These are phyloP conservation scores for Mastomys coucha DNA, from an alignment of 2,113 vertebrate species.

Conservation along the genomic window DNA sequence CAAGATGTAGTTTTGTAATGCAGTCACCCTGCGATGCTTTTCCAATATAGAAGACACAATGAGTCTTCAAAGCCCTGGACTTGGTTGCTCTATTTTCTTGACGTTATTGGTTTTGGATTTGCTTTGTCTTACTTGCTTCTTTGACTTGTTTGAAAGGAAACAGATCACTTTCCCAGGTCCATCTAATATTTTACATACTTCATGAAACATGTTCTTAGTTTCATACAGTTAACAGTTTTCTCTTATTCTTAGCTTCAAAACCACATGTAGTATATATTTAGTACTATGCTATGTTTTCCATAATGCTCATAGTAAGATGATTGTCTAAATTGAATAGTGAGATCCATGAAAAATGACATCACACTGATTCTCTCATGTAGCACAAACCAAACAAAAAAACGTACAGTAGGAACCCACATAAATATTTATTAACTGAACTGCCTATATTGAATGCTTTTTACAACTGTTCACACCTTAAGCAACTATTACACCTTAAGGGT, in stretches of 20 bases:
- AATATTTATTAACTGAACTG: slow-evolving; percentile 45
- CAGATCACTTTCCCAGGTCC: background rate
- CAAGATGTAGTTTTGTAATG: background rate
- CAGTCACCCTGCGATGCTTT: background rate
- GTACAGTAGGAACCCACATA: background rate
- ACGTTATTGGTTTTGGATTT: background rate
- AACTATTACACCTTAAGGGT: slow-evolving; percentile 37
- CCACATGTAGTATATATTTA: background rate
- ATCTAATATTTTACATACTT: background rate
- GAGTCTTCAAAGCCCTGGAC: background rate
- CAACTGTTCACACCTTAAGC: slow-evolving; percentile 26
- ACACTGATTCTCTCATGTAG: slow-evolving; percentile 9
- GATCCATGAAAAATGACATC: background rate
- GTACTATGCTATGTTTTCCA: background rate
- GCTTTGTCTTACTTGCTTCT: slow-evolving; percentile 40
- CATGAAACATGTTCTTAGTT: background rate
- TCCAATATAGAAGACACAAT: background rate
- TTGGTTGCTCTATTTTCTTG: background rate
- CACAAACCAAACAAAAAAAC: background rate
- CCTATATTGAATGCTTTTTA: slow-evolving; percentile 10
- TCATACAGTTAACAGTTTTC: background rate
- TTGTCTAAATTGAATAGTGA: slow-evolving; percentile 21
- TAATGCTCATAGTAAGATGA: background rate
- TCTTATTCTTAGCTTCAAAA: background rate
- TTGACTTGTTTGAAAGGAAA: background rate